Conservation (phyloP, 2,888 invertebrate species). For the Napeogenes sylphis region DNA sequence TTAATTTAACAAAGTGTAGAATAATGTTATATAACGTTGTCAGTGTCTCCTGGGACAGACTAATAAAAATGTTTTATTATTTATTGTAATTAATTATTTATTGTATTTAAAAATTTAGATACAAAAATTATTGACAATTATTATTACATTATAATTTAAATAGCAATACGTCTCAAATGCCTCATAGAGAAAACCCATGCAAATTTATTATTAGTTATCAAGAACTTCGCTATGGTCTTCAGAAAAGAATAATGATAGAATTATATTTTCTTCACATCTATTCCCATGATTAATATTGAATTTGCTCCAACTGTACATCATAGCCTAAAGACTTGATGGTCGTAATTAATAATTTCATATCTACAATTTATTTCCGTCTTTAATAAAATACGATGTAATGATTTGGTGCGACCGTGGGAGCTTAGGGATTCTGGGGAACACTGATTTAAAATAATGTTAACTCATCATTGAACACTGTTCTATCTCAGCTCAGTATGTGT, state of each 20-base stretch:
- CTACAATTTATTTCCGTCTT: conserved; percentile 30
- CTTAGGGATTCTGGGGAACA: neutral
- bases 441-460: conserved; percentile 11
- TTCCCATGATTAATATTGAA: conserved; percentile 29
- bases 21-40: no score
- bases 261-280: conserved; percentile 10
- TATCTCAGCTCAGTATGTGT: conserved; percentile 11
- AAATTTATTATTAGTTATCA: neutral
- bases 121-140: no score
- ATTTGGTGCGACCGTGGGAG: conserved; percentile 24
- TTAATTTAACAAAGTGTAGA: no score
- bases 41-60: no score
- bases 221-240: conserved; percentile 19
- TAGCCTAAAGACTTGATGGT: conserved; percentile 22
- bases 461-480: conserved; percentile 22
- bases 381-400: conserved; percentile 19
- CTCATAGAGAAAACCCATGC: neutral
- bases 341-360: conserved; percentile 31
- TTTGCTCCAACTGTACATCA: conserved; percentile 22
- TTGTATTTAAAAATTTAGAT: no score
- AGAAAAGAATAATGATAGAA: conserved; percentile 22
- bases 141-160: no score
- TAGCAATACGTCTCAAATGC: neutral
- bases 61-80: no score
- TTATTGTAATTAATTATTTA: no score